These are phyloP conservation scores for Gasteruption jaculator DNA, from an alignment of 2,888 invertebrate genomes.

Conservation along the genomic window DNA sequence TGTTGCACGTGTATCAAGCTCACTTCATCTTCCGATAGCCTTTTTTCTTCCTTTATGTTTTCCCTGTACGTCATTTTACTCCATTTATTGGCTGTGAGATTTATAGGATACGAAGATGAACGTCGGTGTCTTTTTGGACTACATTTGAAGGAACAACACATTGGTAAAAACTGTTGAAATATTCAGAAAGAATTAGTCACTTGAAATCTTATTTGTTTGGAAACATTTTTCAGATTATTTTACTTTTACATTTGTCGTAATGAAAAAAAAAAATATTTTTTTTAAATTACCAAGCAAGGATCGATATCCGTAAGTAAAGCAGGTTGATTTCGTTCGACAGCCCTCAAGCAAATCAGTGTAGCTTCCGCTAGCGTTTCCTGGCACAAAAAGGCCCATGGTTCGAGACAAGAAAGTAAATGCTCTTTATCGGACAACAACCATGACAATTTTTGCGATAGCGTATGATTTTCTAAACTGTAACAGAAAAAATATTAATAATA, in stretches of 20 bases:
- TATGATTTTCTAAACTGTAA: slow-evolving; percentile 56
- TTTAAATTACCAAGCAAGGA: slow-evolving; percentile 52
- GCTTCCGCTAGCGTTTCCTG: slow-evolving; percentile 61
- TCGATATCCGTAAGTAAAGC: slow-evolving; percentile 62
- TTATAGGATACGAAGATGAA: slow-evolving; percentile 47
- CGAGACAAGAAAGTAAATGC: slow-evolving; percentile 59
- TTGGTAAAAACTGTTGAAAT: slow-evolving; percentile 40
- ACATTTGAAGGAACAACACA: slow-evolving; percentile 38
- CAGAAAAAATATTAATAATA: slow-evolving; percentile 34
- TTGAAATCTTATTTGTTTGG: too few species aligned
- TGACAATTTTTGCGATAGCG: slow-evolving; percentile 59
- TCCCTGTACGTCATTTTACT: neutral
- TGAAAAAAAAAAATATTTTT: neutral
- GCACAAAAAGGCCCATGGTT: slow-evolving; percentile 58
- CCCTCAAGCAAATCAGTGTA: slow-evolving; percentile 60
- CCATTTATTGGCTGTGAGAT: slow-evolving; percentile 27
- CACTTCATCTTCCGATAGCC: too few species aligned
- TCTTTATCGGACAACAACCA: slow-evolving; percentile 62
- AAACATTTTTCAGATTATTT: too few species aligned
- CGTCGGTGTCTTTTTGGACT: slow-evolving; percentile 44
- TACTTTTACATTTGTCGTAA: neutral
- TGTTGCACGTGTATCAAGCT: too few species aligned
- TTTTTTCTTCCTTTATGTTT: too few species aligned
- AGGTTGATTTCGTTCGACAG: slow-evolving; percentile 62
- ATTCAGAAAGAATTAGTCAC: too few species aligned